Evolutionary conservation across 2,797 vertebrate species (phyloP).

Genomic region (Onychomys torridus): DNA sequence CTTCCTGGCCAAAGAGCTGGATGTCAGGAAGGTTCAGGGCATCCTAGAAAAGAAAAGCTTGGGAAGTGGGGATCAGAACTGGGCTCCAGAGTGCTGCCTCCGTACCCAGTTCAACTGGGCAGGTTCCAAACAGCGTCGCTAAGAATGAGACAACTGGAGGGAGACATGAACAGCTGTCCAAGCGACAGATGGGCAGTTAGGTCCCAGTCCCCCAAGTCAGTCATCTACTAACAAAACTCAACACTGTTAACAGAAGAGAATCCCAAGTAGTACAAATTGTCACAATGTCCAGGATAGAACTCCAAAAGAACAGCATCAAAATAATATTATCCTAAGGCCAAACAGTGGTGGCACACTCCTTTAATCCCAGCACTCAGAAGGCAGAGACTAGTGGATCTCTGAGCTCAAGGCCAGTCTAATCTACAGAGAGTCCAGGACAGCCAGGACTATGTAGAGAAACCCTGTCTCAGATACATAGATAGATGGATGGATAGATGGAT

Average conservation of each 20-base stretch:
- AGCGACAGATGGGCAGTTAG: neutral
- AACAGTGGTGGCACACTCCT: neutral
- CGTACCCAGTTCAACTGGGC: neutral
- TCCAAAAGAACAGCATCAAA: neutral
- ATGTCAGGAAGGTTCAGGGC: neutral
- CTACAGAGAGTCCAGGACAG: neutral
- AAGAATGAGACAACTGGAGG: neutral
- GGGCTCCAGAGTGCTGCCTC: neutral
- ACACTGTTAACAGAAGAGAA: neutral
- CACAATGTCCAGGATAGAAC: neutral
- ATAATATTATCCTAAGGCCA: neutral
- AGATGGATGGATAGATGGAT: no score
- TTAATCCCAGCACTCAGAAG: neutral
- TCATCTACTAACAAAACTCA: neutral
- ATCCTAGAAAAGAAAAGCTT: neutral
- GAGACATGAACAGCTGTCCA: neutral
- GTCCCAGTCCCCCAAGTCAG: neutral
- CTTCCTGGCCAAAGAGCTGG: neutral
- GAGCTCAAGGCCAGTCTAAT: neutral
- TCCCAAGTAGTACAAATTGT: neutral
- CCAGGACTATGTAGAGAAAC: neutral
- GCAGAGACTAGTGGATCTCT: neutral
- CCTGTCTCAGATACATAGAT: neutral
- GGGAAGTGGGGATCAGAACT: neutral
- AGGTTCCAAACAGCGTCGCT: neutral